Evolutionary conservation across 2,113 vertebrate genomes (phyloP).

Genomic region (Dipodomys merriami): DNA sequence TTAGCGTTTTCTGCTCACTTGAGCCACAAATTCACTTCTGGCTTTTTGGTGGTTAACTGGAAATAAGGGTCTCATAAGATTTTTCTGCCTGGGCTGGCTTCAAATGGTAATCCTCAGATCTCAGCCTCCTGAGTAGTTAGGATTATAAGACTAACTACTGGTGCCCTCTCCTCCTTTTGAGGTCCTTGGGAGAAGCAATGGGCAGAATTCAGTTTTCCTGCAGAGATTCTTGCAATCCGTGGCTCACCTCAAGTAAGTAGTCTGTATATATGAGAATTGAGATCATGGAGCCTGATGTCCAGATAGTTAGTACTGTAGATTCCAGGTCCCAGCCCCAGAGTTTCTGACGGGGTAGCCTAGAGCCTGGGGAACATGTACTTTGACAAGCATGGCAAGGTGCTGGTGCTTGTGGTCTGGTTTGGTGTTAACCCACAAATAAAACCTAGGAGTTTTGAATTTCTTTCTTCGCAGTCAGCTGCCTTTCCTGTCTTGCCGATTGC

Average conservation of each 20-base stretch:
- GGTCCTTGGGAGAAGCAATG: neutral
- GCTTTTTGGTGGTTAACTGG: no score
- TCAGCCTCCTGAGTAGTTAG: no score
- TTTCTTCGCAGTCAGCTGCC: neutral
- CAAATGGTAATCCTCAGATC: no score
- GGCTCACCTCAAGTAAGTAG: neutral
- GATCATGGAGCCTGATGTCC: neutral
- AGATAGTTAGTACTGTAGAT: neutral
- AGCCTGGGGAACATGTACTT: neutral
- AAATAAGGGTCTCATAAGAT: no score
- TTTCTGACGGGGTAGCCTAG: fast-evolving
- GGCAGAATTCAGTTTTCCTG: neutral
- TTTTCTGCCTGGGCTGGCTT: no score
- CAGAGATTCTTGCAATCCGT: neutral
- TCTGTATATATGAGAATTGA: fast-evolving
- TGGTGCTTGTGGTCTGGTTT: neutral
- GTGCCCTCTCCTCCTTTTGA: neutral
- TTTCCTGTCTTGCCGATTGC: neutral
- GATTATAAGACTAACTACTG: no score
- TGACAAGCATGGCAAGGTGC: neutral
- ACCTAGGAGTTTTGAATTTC: neutral
- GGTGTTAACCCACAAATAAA: neutral
- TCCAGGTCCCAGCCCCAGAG: neutral
- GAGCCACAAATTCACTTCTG: no score
- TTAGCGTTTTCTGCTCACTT: no score